Evolutionary conservation across 2,113 vertebrate species (phyloP).

Genomic region (Malurus elegans): DNA sequence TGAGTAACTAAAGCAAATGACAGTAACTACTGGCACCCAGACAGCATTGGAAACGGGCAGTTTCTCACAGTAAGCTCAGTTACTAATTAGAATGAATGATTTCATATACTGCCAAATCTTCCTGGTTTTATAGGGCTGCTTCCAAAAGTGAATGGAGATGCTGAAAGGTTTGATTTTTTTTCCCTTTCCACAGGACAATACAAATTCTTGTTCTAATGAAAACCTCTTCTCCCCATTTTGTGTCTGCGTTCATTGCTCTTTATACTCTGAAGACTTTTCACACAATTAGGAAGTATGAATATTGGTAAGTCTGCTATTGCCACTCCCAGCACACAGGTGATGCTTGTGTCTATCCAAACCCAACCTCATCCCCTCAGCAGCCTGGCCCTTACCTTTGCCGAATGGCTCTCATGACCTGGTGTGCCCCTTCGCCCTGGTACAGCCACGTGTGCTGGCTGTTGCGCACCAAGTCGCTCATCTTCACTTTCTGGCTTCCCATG

Average conservation of each 20-base stretch:
- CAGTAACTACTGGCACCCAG: conserved; percentile 41
- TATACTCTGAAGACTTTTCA: neutral
- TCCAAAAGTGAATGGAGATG: conserved; percentile 51
- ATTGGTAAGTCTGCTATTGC: neutral
- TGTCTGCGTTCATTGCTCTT: neutral
- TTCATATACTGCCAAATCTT: conserved; percentile 41
- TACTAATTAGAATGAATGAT: conserved; percentile 53
- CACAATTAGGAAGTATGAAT: neutral
- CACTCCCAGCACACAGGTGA: neutral
- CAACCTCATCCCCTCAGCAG: neutral
- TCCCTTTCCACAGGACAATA: neutral
- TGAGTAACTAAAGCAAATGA: conserved; percentile 53
- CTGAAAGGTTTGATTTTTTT: conserved; percentile 39
- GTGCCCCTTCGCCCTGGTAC: conserved; percentile 89
- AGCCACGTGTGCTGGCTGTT: conserved; percentile 92
- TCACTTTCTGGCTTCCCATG: conserved; percentile 75
- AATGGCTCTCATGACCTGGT: conserved; percentile 86
- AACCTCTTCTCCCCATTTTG: conserved; percentile 11
- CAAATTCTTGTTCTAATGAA: conserved; percentile 36
- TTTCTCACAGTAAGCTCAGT: conserved; percentile 50
- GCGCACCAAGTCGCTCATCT: conserved; percentile 79
- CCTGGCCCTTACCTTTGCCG: conserved; percentile 83
- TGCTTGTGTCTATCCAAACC: neutral
- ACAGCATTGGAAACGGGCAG: neutral
- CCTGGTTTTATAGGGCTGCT: conserved; percentile 34